Evolutionary conservation across 2,113 vertebrate species (phyloP), one percentile per base, ranked within the genome.

Genomic region (Thalassoma bifasciatum): DNA sequence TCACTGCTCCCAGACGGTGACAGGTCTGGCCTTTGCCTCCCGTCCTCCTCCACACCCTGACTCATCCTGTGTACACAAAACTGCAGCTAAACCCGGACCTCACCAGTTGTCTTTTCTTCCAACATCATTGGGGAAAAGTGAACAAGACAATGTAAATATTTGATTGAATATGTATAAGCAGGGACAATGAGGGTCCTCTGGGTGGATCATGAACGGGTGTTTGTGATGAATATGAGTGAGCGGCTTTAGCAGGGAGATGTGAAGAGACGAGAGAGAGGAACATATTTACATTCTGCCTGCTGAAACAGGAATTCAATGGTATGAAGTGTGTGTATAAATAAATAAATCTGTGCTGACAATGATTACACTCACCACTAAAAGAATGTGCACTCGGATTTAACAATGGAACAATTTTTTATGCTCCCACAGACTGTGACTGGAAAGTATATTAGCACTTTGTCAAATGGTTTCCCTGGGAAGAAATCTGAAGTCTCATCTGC

Each of bases 91-190:
- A 34, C 46, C 53, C 8, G 1, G 22, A 52, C 5, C 47, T 49
- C 34, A 0, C 21, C 72, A 53, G 36, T 34, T 56, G 30, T 56
- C 61, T 79, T 57, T 64, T 37, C 22, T 64, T 72, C 49, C 26
- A 26, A 68, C 37, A 52, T 60, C 61, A 60, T 14, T n/a, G n/a
- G 53, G 61, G 65, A 73, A 34, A 34, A 8, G n/a, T 10, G 56
- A 72, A 66, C 38, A 14, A 66, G 58, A n/a, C 16, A 77, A 84
- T 70, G 78, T 79, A 79, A 83, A 86, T 81, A 81, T 82, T 63
- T 76, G 62, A 76, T 89, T 71, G 77, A 77, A 84, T 80, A 83
- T 83, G 76, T 69, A 84, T 77, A 52, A 77, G 51, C 59, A 8
- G 56, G 47, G 79, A 52, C 44, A 8, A 10, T 14, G 51, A 51